Evolutionary conservation across 2,888 invertebrate genomes (phyloP).

Genomic region (Carcina quercana): DNA sequence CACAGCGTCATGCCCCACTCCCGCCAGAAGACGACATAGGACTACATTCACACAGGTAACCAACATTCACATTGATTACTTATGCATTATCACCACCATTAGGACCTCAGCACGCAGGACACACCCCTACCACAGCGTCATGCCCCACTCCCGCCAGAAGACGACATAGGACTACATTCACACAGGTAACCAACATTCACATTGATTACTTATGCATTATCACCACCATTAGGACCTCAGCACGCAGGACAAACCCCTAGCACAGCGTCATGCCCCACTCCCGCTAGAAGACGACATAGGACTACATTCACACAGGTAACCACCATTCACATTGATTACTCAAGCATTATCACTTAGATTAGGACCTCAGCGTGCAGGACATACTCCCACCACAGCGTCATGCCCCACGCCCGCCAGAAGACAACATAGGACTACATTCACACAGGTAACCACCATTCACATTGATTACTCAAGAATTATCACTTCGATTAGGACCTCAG

Average conservation of each 20-base stretch:
- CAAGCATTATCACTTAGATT: not conserved
- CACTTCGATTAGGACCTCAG: too few relatives aligned
- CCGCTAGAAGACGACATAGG: not conserved
- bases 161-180: conserved; percentile 98
- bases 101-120: conserved; percentile 87
- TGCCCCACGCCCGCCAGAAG: conserved; percentile 97
- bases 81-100: conserved; percentile 77
- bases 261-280: not conserved
- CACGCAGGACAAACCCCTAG: not conserved
- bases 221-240: not conserved
- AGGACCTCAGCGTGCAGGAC: not conserved
- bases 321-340: not conserved
- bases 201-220: too few relatives aligned
- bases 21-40: conserved; percentile 96
- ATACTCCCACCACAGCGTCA: conserved; percentile 49
- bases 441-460: conserved; percentile 87
- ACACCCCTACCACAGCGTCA: conserved; percentile 94
- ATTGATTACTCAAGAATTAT: too few relatives aligned
- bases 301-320: not conserved
- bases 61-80: too few relatives aligned
- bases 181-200: too few relatives aligned
- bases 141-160: conserved; percentile 97
- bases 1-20: conserved; percentile 95
- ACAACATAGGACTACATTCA: conserved; percentile 98
- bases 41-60: conserved; percentile 97